Evolutionary conservation across 2,888 invertebrate species (phyloP), one percentile per base, ranked within the genome.

Genomic region (Electrophaes corylata): DNA sequence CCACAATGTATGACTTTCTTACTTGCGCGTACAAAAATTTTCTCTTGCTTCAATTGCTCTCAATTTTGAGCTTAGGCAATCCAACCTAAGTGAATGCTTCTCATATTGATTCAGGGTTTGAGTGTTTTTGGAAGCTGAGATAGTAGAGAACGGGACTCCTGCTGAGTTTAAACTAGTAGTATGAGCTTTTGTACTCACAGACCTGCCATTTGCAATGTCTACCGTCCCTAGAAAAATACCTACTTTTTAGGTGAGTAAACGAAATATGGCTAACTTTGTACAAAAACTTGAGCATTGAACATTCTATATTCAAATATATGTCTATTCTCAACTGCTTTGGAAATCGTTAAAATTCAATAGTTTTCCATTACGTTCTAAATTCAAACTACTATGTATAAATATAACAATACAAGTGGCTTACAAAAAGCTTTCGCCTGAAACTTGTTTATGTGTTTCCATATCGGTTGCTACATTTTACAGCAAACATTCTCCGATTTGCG

Each of bases 71-170:
- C 71, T 77, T 73, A 75, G 76, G 76, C 82, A 85, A 88, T 87
- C 84, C 78, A 74, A 76, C 81, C 78, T 78, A 75, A 83, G 83
- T 78, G 81, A 79, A 78, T 75, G 78, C 79, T 81, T 79, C 79
- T 83, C 81, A 85, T 86, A 87, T 88, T 86, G 85, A 86, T 82
- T 84, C 81, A 85, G 78, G 76, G 76, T 73, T 71, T 72, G 78
- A 84, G 84, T 87, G 87, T 88, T 86, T 84, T 85, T 79, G 78
- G 78, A 79, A 79, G 78, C 74, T 75, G 72, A 79, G 87, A 88
- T 88, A 87, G 84, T 81, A 67, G 66, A 76, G 65, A 77, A 88
- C 88, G 89, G 88, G 88, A 81, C 87, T 80, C 61, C 64, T 67
- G 70, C 66, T 68, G 65, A 56, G 69, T 59, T 57, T 41, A 78